A percentile compares a stretch with the other conserved stretches of the same genome.
Conservation (phyloP, 2,888 invertebrate genomes). For the Panzeria rudis region DNA sequence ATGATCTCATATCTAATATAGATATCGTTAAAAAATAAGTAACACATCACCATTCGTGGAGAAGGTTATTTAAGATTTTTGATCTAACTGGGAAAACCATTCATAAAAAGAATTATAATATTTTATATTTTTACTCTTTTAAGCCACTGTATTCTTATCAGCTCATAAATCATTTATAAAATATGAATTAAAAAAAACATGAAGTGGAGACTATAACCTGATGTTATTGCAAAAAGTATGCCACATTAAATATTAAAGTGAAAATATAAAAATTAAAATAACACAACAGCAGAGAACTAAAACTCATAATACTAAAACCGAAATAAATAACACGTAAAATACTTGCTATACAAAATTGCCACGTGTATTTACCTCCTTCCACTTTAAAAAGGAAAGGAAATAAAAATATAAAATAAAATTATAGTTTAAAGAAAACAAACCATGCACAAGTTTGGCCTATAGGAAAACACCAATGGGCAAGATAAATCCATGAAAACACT, state of each 20-base stretch:
- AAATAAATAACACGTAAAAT: neutral
- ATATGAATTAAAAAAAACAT: neutral
- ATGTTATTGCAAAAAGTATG: neutral
- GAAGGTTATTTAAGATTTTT: too few species aligned
- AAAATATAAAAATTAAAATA: neutral
- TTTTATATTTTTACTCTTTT: neutral
- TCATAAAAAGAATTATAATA: too few species aligned
- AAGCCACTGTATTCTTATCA: neutral
- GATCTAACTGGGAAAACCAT: too few species aligned
- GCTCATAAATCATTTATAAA: neutral
- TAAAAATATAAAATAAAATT: conserved; percentile 1
- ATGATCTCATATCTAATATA: too few species aligned
- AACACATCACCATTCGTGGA: too few species aligned
- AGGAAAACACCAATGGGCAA: conserved; percentile 13
- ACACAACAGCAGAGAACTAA: neutral
- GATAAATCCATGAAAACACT: neutral
- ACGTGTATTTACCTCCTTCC: neutral
- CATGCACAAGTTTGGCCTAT: conserved; percentile 16
- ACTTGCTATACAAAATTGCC: neutral
- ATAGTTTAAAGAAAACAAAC: conserved; percentile 22
- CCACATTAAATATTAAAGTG: neutral
- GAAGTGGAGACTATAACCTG: neutral
- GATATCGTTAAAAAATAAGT: too few species aligned
- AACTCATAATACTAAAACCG: neutral
- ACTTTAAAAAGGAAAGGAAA: neutral